phyloP scores from a whole-genome alignment of 2,797 vertebrate species.

The Oreonectes daqikongensis region DNA sequence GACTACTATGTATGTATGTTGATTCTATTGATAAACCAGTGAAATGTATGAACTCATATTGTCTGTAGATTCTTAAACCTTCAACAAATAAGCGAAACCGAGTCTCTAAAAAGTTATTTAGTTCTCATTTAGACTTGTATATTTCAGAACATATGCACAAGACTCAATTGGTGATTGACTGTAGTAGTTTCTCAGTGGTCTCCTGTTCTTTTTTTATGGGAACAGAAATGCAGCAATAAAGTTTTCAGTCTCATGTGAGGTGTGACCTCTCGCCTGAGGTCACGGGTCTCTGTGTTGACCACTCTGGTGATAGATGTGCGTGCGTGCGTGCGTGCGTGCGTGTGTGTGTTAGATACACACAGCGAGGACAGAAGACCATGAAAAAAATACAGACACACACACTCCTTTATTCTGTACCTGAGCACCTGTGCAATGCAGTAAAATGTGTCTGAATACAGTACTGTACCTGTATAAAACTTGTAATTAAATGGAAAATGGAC shows the following conservation, averaged over 20 bases:
- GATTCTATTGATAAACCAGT: background rate
- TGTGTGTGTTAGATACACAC: background rate
- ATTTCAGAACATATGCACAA: background rate
- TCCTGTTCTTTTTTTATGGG: background rate
- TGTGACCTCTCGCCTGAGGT: slow-evolving; percentile 2
- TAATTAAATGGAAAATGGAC: background rate
- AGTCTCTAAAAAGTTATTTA: background rate
- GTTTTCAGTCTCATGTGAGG: background rate
- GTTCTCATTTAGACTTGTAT: background rate
- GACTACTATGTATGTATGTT: too few species aligned
- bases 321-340: background rate
- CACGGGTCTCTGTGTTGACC: slow-evolving; percentile 4
- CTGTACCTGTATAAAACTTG: background rate
- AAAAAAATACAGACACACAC: background rate
- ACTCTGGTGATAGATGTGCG: slow-evolving; percentile 18
- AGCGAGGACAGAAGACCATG: background rate
- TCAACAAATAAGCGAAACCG: background rate
- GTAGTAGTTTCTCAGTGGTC: background rate
- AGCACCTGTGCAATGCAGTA: background rate
- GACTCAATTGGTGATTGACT: background rate
- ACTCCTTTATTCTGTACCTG: background rate
- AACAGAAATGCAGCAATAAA: background rate
- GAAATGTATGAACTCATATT: background rate
- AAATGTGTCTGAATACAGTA: background rate
- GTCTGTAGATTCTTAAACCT: background rate